Percentiles rank a stretch among this genome's conserved stretches.
Conservation (phyloP, 2,113 vertebrate species). For the Oryzias melastigma region DNA sequence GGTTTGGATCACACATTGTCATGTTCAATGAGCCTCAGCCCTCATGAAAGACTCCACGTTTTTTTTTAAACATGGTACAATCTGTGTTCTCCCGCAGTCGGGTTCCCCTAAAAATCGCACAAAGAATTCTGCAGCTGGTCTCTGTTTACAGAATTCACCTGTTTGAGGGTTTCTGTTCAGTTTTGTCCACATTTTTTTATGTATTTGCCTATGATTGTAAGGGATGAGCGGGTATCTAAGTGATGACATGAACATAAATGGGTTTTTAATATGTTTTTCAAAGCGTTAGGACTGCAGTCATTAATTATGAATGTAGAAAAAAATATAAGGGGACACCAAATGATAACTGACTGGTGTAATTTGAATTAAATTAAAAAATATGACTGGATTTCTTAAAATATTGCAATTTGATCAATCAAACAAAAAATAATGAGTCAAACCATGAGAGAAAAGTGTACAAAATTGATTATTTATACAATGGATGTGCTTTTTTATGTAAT, state of each 20-base stretch:
- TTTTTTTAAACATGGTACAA: conserved; percentile 39
- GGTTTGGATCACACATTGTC: conserved; percentile 38
- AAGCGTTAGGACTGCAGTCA: neutral
- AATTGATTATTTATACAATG: too few species aligned
- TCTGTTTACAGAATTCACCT: conserved; percentile 4
- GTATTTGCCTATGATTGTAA: neutral
- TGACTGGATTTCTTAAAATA: neutral
- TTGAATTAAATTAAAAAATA: neutral
- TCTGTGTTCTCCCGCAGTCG: conserved; percentile 14
- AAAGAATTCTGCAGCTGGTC: conserved; percentile 7
- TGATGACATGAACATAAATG: too few species aligned
- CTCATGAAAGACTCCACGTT: conserved; percentile 43
- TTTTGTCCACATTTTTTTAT: neutral
- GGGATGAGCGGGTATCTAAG: neutral
- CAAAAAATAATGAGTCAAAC: too few species aligned
- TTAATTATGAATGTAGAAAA: conserved; percentile 1
- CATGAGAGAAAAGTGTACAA: too few species aligned
- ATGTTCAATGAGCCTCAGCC: conserved; percentile 27
- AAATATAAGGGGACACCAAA: neutral
- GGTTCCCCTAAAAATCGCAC: conserved; percentile 16
- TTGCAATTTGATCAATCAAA: conserved; percentile 5
- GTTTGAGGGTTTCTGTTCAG: neutral
- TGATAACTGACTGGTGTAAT: neutral
- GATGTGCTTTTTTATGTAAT: too few species aligned
- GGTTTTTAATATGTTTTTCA: too few species aligned